A percentile compares a stretch with the other conserved stretches of the same genome.
phyloP scores from a whole-genome alignment of 1,140 invertebrate genomes.

The Orchestia grillus region DNA sequence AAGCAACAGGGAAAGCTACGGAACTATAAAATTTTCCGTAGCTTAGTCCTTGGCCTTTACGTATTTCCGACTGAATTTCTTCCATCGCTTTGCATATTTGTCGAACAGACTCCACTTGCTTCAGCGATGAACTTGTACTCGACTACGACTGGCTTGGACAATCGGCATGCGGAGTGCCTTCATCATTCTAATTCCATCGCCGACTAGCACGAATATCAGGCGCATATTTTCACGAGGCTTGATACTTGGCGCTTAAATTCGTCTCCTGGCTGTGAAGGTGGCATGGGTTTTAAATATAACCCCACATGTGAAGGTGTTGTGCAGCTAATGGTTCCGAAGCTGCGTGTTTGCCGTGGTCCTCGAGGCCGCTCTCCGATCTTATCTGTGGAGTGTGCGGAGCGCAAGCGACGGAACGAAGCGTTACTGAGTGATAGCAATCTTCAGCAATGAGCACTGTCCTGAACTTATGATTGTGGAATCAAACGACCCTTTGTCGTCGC shows the following conservation, averaged over 20 bases:
- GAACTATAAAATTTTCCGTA: too few species aligned
- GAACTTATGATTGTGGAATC: slow-evolving; percentile 34
- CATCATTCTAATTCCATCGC: neutral
- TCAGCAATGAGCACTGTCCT: slow-evolving; percentile 47
- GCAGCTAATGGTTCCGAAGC: neutral
- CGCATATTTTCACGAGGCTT: neutral
- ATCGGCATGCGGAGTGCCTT: neutral
- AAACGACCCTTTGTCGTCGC: slow-evolving; percentile 36
- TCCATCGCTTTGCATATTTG: neutral
- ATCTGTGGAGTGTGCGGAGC: neutral
- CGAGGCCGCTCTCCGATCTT: neutral
- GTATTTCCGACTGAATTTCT: neutral
- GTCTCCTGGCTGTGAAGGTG: neutral
- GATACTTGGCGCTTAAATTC: neutral
- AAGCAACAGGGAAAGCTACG: too few species aligned
- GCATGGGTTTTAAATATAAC: neutral
- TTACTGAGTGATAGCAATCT: slow-evolving; percentile 10
- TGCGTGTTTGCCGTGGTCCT: neutral
- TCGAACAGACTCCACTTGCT: neutral
- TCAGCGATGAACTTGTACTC: neutral
- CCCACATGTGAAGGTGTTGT: neutral
- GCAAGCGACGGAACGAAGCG: neutral
- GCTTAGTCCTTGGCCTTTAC: neutral
- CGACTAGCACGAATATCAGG: neutral
- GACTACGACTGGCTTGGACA: neutral